phyloP scores from a whole-genome alignment of 2,797 vertebrate genomes.

The Chanos chanos region DNA sequence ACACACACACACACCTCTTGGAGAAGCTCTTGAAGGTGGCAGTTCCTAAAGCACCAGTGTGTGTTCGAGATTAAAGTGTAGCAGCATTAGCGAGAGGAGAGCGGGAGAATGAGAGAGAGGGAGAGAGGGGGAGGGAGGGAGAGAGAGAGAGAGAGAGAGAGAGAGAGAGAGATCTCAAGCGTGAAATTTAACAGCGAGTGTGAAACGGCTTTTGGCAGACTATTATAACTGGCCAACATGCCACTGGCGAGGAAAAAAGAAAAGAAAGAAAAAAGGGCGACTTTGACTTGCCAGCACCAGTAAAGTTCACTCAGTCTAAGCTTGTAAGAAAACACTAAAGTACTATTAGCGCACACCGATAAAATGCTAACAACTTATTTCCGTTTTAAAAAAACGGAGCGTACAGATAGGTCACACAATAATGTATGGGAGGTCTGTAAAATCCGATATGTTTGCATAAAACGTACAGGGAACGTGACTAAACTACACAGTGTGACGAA shows the following conservation, averaged over 20 bases:
- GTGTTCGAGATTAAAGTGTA: neutral
- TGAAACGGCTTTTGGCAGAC: constrained; percentile 48
- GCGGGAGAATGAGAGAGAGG: neutral
- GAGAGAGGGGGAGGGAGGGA: neutral
- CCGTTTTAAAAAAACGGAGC: no score
- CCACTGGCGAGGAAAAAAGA: constrained; percentile 17
- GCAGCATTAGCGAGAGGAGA: neutral
- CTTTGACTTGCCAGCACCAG: neutral
- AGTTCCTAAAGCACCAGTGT: no score
- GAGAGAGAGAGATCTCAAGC: constrained; percentile 35
- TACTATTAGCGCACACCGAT: no score
- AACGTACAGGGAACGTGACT: no score
- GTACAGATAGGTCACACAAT: no score
- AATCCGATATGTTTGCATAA: no score
- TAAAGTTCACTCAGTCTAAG: neutral
- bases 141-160: neutral
- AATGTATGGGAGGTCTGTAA: no score
- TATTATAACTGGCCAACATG: constrained; percentile 42
- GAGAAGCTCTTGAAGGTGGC: no score
- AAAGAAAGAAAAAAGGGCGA: neutral
- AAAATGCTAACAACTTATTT: no score
- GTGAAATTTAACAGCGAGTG: constrained; percentile 50
- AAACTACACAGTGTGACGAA: no score
- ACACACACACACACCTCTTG: constrained; percentile 16
- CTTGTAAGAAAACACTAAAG: neutral